Base-by-base conservation (phyloP, 2,888 invertebrate species). In the Tineola bisselliella region DNA sequence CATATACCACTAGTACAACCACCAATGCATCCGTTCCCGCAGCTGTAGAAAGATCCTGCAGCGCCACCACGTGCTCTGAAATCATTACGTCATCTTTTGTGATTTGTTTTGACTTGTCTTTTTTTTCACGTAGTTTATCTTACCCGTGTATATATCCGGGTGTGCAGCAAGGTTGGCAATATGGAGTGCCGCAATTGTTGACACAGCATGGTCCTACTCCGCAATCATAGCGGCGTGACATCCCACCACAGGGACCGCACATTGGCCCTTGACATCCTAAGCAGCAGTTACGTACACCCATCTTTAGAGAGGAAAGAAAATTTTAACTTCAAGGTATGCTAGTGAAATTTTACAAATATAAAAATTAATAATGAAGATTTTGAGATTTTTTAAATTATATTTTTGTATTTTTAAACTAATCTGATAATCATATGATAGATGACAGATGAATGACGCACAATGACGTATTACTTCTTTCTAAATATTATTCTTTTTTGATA, bases 271-370 rank as follows among this genome's bases (percentile, higher is more conserved):
- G 83, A 64, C 84, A 84, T 2, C 82, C 81, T 8, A 73, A 66
- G 59, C 83, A 84, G 64, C 84, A 83, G 65, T 82, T 83, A n/a
- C 80, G 72, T 19, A 84, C 81, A n/a, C 83, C 80, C 84, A 84
- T 84, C 59, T 65, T 73, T 63, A 61, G 15, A 6, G 25, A 25
- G 25, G 25, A 6, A 25, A 6, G 6, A 25, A 25, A 25, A 25
- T 25, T n/a, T n/a, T n/a, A n/a, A n/a, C n/a, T n/a, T n/a, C n/a
- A n/a, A n/a, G n/a, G n/a, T n/a, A n/a, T n/a, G n/a, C n/a, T n/a
- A n/a, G n/a, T n/a, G n/a, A n/a, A n/a, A n/a, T n/a, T n/a, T n/a
- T n/a, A n/a, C n/a, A n/a, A n/a, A n/a, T n/a, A n/a, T n/a, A n/a
- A n/a, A n/a, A n/a, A n/a, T n/a, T n/a, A n/a, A n/a, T n/a, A n/a